phyloP scores from a whole-genome alignment of 1,140 invertebrate species.

The Pseudomyrmex cubaensis region DNA sequence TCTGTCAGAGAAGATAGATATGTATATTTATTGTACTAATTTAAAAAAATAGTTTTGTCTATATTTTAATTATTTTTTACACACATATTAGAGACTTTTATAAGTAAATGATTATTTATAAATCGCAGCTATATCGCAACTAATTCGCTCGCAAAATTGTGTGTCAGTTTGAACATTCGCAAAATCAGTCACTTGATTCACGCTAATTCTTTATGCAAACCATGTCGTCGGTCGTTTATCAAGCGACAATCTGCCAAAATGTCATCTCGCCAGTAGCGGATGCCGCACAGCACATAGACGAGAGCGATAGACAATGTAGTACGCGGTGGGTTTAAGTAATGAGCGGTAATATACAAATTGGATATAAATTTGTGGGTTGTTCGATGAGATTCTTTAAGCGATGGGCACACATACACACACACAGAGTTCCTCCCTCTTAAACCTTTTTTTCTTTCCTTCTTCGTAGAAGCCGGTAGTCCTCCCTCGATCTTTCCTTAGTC shows the following conservation, averaged over 20 bases:
- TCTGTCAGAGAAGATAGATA: too few relatives aligned
- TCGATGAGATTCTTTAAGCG: slow-evolving; percentile 76
- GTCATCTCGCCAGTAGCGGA: slow-evolving; percentile 27
- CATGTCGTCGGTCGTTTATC: background rate
- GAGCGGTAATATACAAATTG: slow-evolving; percentile 76
- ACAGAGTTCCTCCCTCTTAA: slow-evolving; percentile 65
- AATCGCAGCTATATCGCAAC: too few relatives aligned
- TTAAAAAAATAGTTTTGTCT: background rate
- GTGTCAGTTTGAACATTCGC: background rate
- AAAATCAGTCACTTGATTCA: slow-evolving; percentile 19
- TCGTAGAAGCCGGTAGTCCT: slow-evolving; percentile 65
- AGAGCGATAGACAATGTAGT: slow-evolving; percentile 67
- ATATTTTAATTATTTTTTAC: too few relatives aligned
- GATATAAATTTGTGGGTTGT: slow-evolving; percentile 76
- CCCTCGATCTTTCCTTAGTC: slow-evolving; percentile 52
- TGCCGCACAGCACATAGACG: slow-evolving; percentile 46
- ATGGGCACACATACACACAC: slow-evolving; percentile 53
- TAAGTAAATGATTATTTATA: too few relatives aligned
- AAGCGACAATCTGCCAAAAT: slow-evolving; percentile 24
- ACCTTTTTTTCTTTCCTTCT: slow-evolving; percentile 61
- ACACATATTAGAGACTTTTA: too few relatives aligned
- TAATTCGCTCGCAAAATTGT: background rate
- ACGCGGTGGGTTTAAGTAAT: slow-evolving; percentile 72
- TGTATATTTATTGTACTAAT: background rate
- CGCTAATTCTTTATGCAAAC: slow-evolving; percentile 19